Percentiles rank a stretch among this genome's conserved stretches.
Conservation (phyloP, 2,113 vertebrate genomes). For the Pterocles gutturalis region DNA sequence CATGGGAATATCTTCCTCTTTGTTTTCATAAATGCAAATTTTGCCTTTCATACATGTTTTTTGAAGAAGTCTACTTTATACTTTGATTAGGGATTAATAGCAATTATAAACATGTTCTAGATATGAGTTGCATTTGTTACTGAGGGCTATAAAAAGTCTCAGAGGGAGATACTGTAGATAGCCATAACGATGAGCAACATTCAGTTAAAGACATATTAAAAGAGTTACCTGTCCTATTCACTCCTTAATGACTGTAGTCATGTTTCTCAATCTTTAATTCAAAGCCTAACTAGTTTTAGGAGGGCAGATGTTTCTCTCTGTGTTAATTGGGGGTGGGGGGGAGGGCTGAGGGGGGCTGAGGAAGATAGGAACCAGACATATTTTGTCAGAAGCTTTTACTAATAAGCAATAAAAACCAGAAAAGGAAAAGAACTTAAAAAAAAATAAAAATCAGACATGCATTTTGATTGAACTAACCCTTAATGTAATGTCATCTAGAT, state of each 20-base stretch:
- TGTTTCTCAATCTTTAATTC: background rate
- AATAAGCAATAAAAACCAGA: background rate
- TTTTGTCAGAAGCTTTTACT: background rate
- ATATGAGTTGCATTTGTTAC: background rate
- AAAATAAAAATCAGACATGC: background rate
- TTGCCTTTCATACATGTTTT: background rate
- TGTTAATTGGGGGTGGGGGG: background rate
- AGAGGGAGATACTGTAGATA: background rate
- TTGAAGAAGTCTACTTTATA: background rate
- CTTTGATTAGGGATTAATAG: background rate
- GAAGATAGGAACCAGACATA: background rate
- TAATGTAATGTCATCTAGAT: background rate
- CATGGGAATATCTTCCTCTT: background rate
- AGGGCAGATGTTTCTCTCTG: background rate
- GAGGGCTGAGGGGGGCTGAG: background rate
- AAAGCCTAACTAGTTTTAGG: background rate
- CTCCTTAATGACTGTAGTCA: background rate
- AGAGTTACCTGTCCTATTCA: background rate
- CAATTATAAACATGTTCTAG: background rate
- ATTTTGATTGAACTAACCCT: slow-evolving; percentile 37
- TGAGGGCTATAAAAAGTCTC: background rate
- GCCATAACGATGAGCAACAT: background rate
- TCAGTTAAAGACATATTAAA: background rate
- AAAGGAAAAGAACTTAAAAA: background rate
- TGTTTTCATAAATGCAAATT: background rate